phyloP scores from a whole-genome alignment of 2,888 invertebrate genomes.

The Emmelina monodactyla region DNA sequence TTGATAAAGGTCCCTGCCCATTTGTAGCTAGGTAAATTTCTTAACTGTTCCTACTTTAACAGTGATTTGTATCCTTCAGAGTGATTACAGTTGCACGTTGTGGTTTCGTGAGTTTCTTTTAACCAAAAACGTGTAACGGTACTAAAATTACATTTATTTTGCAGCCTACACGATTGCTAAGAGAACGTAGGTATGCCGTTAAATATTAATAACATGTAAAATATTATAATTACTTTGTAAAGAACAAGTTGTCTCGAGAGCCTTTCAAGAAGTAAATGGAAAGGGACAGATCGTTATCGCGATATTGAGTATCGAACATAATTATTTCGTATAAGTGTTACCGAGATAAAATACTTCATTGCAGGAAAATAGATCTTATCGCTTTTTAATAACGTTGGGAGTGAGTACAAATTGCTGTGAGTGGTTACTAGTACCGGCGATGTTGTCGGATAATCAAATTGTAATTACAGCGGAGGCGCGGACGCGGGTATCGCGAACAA shows the following conservation, averaged over 20 bases:
- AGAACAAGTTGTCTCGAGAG: conserved; percentile 50
- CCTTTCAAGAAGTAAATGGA: conserved; percentile 38
- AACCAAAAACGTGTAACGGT: too few relatives aligned
- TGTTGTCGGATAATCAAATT: conserved; percentile 45
- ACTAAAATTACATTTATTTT: too few relatives aligned
- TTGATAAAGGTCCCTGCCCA: neutral
- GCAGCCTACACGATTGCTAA: too few relatives aligned
- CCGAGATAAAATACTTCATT: neutral
- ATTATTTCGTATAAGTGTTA: conserved; percentile 5
- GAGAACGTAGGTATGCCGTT: too few relatives aligned
- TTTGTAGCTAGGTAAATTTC: neutral
- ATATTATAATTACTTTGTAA: conserved; percentile 54
- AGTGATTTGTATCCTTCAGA: too few relatives aligned
- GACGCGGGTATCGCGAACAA: conserved; percentile 26
- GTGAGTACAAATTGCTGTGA: neutral
- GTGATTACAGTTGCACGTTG: too few relatives aligned
- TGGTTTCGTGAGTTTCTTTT: too few relatives aligned
- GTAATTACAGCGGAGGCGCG: conserved; percentile 37
- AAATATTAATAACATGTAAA: conserved; percentile 60
- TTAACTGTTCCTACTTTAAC: neutral
- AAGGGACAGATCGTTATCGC: conserved; percentile 51
- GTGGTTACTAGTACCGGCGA: conserved; percentile 10
- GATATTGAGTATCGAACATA: conserved; percentile 25
- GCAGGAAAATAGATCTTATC: neutral
- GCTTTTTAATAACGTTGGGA: neutral